These are phyloP conservation scores for Uloborus diversus DNA, from an alignment of 1,140 invertebrate genomes.

Conservation along the genomic window DNA sequence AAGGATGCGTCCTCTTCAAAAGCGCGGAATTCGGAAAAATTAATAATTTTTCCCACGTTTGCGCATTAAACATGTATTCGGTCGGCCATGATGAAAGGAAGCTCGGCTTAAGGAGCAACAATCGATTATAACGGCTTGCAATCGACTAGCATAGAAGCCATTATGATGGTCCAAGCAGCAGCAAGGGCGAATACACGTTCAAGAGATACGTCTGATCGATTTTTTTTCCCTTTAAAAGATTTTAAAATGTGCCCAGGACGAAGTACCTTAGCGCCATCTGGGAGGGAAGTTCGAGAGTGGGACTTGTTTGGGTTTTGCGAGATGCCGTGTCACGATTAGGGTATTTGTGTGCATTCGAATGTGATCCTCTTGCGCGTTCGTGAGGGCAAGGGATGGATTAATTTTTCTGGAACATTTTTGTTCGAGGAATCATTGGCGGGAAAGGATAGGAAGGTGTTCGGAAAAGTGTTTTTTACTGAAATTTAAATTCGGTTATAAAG, in stretches of 20 bases:
- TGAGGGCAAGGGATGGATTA: no score
- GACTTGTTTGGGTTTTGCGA: no score
- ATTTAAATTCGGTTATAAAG: no score
- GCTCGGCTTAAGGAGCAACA: neutral
- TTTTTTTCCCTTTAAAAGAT: slow-evolving; percentile 44
- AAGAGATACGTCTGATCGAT: slow-evolving; percentile 16
- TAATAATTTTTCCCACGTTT: slow-evolving; percentile 50
- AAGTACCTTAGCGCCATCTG: slow-evolving; percentile 38
- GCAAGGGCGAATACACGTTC: neutral
- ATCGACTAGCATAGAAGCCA: slow-evolving; percentile 31
- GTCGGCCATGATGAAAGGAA: slow-evolving; percentile 34
- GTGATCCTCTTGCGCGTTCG: no score
- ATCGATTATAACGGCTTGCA: slow-evolving; percentile 27
- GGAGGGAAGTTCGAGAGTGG: neutral
- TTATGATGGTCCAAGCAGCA: slow-evolving; percentile 30
- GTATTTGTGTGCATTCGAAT: no score
- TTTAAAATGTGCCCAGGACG: slow-evolving; percentile 39
- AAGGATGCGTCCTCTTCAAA: neutral
- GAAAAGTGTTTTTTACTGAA: no score
- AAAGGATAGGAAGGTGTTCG: no score
- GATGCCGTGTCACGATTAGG: no score
- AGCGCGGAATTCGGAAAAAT: slow-evolving; percentile 14
- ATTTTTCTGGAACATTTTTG: no score
- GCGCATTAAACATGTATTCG: slow-evolving; percentile 46
- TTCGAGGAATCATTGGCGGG: no score